Conservation (phyloP, 2,797 vertebrate genomes). For the Gymnoscopelus braueri region DNA sequence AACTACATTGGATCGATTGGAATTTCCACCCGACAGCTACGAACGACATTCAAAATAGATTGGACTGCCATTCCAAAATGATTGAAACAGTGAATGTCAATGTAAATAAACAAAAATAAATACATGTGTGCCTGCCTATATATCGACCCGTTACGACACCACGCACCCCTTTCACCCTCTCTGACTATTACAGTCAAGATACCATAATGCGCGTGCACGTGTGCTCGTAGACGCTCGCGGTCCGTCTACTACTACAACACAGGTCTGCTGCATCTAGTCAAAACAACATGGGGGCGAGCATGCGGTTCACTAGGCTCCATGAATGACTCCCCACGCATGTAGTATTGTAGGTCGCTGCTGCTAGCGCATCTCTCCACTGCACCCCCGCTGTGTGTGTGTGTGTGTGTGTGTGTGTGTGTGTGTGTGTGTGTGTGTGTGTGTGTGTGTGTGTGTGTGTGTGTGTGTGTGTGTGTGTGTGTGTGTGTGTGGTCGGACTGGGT, state of each 20-base stretch:
- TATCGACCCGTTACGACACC: too few species aligned
- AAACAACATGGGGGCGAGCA: constrained; percentile 79
- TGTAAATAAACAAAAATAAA: too few species aligned
- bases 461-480: not conserved
- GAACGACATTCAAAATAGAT: too few species aligned
- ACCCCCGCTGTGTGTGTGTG: constrained; percentile 18
- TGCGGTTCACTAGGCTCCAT: constrained; percentile 63
- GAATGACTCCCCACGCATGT: constrained; percentile 64
- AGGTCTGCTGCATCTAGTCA: constrained; percentile 74
- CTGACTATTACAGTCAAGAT: not conserved
- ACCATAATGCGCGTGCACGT: constrained; percentile 57
- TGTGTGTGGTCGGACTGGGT: not conserved
- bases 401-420: not conserved
- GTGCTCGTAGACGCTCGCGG: constrained; percentile 37
- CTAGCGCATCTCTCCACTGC: constrained; percentile 39
- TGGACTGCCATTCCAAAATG: too few species aligned
- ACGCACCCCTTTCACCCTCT: too few species aligned
- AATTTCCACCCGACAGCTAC: too few species aligned
- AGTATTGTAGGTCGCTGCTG: constrained; percentile 32
- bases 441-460: not conserved
- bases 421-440: not conserved
- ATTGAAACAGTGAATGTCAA: too few species aligned
- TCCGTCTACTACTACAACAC: constrained; percentile 29
- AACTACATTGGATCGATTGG: too few species aligned
- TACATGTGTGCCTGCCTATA: too few species aligned